Conservation (phyloP, 1,140 invertebrate species). For the Sinonovacula constricta region DNA sequence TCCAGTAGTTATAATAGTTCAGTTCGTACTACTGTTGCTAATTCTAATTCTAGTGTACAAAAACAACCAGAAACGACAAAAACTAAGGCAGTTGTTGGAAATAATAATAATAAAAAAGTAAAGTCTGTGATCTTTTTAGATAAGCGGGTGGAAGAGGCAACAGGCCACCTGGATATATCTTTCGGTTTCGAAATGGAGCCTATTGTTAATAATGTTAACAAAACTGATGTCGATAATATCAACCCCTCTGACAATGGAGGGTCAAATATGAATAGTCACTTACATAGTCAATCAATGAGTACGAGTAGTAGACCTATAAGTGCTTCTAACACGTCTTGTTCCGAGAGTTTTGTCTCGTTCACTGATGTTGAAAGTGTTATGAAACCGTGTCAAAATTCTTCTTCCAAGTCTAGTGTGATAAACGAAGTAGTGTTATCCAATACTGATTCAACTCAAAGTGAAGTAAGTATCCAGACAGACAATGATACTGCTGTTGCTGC, state of each 20-base stretch:
- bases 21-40: conserved; percentile 33
- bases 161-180: conserved; percentile 61
- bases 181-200: conserved; percentile 64
- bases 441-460: too few species aligned
- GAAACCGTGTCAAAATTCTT: too few species aligned
- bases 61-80: conserved; percentile 54
- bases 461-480: too few species aligned
- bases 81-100: conserved; percentile 16
- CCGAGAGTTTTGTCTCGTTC: too few species aligned
- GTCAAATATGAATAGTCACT: too few species aligned
- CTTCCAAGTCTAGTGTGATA: conserved; percentile 28
- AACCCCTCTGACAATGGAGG: too few species aligned
- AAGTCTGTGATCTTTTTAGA: conserved; percentile 70
- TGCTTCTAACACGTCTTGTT: too few species aligned
- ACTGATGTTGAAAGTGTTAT: too few species aligned
- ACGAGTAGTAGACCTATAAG: too few species aligned
- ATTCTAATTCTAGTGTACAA: conserved; percentile 46
- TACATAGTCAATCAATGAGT: too few species aligned
- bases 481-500: too few species aligned
- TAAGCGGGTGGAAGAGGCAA: conserved; percentile 57
- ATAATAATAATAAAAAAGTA: conserved; percentile 46
- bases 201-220: conserved; percentile 10
- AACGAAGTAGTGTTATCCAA: too few species aligned
- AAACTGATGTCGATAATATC: not conserved
- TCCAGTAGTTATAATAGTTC: conserved; percentile 32